phyloP scores from a whole-genome alignment of 2,113 vertebrate genomes.

The Melanerpes formicivorus region DNA sequence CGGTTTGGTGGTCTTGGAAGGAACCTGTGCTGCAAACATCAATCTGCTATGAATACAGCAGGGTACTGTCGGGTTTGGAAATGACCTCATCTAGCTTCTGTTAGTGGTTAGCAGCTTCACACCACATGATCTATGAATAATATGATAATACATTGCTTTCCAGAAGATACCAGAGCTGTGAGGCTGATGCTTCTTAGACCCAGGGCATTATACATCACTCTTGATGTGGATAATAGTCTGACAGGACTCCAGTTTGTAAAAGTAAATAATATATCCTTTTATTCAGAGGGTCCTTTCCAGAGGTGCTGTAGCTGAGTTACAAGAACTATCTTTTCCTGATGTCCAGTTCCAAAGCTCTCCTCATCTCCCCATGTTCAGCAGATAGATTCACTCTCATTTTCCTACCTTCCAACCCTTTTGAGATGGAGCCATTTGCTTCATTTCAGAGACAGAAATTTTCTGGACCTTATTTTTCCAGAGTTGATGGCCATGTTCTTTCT shows the following conservation, averaged over 20 bases:
- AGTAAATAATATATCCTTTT: not conserved
- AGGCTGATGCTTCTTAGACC: not conserved
- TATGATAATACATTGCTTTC: not conserved
- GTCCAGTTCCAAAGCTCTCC: not conserved
- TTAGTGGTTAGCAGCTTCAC: conserved; percentile 71
- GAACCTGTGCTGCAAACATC: not conserved
- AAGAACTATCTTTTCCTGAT: not conserved
- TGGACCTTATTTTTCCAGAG: not conserved
- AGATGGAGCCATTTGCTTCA: not conserved
- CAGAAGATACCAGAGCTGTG: conserved; percentile 8
- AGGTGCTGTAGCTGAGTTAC: not conserved
- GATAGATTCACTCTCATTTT: not conserved
- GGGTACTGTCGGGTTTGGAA: conserved; percentile 80
- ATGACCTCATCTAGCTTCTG: conserved; percentile 72
- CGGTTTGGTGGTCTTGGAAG: not conserved
- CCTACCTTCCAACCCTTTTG: not conserved
- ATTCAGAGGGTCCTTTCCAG: not conserved
- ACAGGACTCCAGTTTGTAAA: not conserved
- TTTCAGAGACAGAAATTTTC: not conserved
- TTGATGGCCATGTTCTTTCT: not conserved
- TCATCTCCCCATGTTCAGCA: not conserved
- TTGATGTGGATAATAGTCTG: not conserved
- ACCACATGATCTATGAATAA: conserved; percentile 18
- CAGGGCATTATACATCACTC: not conserved
- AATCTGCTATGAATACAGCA: conserved; percentile 74